These are phyloP conservation scores for Sphyrna mokarran DNA, from an alignment of 2,113 vertebrate genomes.

Conservation along the genomic window DNA sequence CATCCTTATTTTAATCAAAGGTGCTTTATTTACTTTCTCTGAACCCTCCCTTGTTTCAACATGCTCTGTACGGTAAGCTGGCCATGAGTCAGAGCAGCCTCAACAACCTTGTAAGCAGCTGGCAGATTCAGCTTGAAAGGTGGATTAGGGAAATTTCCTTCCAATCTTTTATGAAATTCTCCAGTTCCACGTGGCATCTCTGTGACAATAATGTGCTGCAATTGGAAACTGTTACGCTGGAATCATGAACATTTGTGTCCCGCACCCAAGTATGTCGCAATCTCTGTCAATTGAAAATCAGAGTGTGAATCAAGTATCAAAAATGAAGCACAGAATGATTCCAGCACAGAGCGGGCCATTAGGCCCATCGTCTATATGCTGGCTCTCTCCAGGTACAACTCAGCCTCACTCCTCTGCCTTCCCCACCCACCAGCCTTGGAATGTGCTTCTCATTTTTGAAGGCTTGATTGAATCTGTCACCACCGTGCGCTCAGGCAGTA, in stretches of 20 bases:
- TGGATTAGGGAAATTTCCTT: neutral
- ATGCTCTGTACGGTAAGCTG: too few species aligned
- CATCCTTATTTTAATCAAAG: neutral
- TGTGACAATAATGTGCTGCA: neutral
- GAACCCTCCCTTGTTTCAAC: neutral
- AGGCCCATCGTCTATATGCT: neutral
- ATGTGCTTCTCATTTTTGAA: neutral
- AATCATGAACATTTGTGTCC: neutral
- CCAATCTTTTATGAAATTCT: neutral
- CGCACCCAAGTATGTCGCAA: neutral
- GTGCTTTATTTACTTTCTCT: neutral
- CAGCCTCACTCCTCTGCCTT: neutral
- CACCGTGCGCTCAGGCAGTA: too few species aligned
- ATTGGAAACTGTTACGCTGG: neutral
- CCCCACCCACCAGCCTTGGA: too few species aligned
- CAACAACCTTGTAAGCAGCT: neutral
- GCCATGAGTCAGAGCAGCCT: neutral
- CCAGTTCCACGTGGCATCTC: neutral
- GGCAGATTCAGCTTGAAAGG: neutral
- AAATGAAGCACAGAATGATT: neutral
- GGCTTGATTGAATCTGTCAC: neutral
- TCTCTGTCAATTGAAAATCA: neutral
- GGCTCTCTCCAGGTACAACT: neutral
- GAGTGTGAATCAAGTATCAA: neutral
- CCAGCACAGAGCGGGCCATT: too few species aligned